Base-by-base conservation (phyloP, 1,140 invertebrate genomes). In the Schmidtea mediterranea region DNA sequence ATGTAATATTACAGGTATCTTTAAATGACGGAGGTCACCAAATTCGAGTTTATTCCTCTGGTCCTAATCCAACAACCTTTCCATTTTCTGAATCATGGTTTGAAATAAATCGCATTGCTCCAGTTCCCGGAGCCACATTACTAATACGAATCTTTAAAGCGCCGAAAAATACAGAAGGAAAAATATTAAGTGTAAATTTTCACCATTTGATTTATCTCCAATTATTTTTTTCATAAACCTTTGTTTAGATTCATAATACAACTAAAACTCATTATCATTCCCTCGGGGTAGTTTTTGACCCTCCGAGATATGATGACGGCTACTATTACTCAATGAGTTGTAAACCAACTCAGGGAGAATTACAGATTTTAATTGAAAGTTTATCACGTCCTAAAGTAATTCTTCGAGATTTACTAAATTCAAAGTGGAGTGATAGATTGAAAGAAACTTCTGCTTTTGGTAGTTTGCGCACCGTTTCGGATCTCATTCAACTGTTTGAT, bases 21-120 rank as follows among this genome's bases (percentile, higher is more conserved):
- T 46, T 64, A n/a, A 64, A 64, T 58, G 59, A 62, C 48, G 62
- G 62, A 37, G 59, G 55, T 24, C 61, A 62, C 52, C 62, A 64
- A 55, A 50, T 64, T 36, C 50, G 62, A 15, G 38, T 64, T 38
- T 64, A 57, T 45, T 50, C 51, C 36, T 52, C 57, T 40, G 61
- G 59, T 15, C 62, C 62, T 15, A 58, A 62, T 55, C 57, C 57
- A 12, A 56, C 56, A 12, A 6, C 26, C 3, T 58, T 60, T 21
- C 62, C 61, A 9, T 54, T 62, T 19, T 55, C 55, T 21, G 58
- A 60, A 13, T 41, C 47, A 1, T 58, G 53, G 52, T 32, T 64
- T 21, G 46, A 56, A 15, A 56, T 60, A 36, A 40, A 49, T 45
- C 57, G 54, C 13, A 52, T 55, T 15, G 54, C 60, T 21, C 49